A percentile compares a stretch with the other conserved stretches of the same genome.
These are phyloP conservation scores for Sebastes nivosus DNA, from an alignment of 2,797 vertebrate genomes.

Conservation along the genomic window DNA sequence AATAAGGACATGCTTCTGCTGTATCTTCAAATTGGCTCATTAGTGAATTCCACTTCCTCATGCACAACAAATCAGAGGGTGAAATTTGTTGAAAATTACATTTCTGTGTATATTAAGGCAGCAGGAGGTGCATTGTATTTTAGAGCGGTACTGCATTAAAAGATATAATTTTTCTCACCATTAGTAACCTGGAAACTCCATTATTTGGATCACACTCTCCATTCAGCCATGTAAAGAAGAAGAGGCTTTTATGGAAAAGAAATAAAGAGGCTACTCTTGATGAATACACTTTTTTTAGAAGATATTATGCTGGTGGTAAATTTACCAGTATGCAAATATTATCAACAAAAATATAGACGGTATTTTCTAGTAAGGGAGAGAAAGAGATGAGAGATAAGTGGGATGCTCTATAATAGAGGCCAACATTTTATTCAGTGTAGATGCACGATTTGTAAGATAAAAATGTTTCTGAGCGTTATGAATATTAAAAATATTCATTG, in stretches of 20 bases:
- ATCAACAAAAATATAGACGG: not conserved
- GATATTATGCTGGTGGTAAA: not conserved
- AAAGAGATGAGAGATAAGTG: not conserved
- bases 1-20: not conserved
- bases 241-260: not conserved
- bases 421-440: not conserved
- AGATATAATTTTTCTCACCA: slow-evolving; percentile 10
- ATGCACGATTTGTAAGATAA: not conserved
- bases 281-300: not conserved
- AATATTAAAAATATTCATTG: slow-evolving; percentile 37
- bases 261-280: not conserved
- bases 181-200: slow-evolving; percentile 16
- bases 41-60: not conserved
- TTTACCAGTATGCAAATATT: not conserved
- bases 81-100: not conserved
- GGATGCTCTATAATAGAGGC: not conserved
- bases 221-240: not conserved
- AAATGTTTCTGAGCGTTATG: slow-evolving; percentile 6
- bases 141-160: not conserved
- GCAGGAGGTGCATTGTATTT: not conserved
- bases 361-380: not conserved
- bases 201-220: slow-evolving; percentile 7
- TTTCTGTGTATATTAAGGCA: not conserved
- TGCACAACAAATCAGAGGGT: not conserved
- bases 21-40: not conserved